phyloP scores from a whole-genome alignment of 2,888 invertebrate genomes.

The Nemurella pictetii region DNA sequence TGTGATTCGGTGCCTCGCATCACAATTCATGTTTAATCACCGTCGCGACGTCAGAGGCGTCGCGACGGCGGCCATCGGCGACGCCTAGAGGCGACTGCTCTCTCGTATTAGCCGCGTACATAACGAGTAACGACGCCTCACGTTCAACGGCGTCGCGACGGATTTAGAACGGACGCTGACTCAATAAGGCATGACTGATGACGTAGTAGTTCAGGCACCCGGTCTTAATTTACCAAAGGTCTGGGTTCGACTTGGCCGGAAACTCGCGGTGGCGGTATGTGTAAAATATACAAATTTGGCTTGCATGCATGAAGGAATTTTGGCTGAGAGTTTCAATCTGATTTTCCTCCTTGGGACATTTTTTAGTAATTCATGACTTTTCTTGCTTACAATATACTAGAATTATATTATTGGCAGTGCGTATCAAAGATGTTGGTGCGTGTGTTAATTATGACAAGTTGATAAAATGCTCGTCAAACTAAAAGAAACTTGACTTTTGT shows the following conservation, averaged over 20 bases:
- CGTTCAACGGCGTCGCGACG: background rate
- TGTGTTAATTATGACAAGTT: no score
- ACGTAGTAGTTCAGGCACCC: background rate
- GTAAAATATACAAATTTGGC: no score
- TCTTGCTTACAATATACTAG: no score
- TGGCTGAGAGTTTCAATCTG: no score
- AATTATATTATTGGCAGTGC: no score
- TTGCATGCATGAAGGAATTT: no score
- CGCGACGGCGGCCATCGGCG: background rate
- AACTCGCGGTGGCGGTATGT: background rate
- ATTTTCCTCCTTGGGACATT: no score
- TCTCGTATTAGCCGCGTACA: background rate
- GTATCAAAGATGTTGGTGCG: no score
- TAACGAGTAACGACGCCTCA: no score
- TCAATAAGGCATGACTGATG: background rate
- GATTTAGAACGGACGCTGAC: background rate
- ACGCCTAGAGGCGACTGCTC: background rate
- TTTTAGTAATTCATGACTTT: no score
- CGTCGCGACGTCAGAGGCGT: background rate
- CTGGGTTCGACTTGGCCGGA: background rate
- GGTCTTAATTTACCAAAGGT: background rate
- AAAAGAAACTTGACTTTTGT: no score
- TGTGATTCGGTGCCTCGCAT: background rate
- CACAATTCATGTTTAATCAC: background rate
- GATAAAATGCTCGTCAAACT: no score